Percentiles rank a stretch among this genome's conserved stretches.
These are phyloP conservation scores for Aphis craccivora DNA, from an alignment of 1,140 invertebrate genomes.

Conservation along the genomic window DNA sequence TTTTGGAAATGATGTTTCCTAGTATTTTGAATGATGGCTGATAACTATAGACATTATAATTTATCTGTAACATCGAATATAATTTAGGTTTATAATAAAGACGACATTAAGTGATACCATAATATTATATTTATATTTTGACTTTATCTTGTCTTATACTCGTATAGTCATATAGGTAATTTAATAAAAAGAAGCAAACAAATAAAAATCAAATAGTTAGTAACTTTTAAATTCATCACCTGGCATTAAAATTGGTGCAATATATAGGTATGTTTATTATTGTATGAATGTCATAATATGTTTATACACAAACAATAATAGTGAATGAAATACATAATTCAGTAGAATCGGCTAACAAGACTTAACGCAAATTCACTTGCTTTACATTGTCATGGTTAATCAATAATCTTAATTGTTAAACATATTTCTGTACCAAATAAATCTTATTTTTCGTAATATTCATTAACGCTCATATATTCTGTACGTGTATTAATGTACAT, in stretches of 20 bases:
- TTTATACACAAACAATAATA: not conserved
- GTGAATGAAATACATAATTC: not conserved
- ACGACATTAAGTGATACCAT: not conserved
- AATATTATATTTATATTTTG: too few relatives aligned
- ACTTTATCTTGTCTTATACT: too few relatives aligned
- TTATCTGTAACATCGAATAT: not conserved
- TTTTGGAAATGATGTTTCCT: not conserved
- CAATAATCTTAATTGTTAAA: conserved; percentile 8
- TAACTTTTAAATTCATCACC: not conserved
- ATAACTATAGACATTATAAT: not conserved
- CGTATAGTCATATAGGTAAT: not conserved
- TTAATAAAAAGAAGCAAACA: not conserved
- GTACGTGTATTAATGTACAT: not conserved
- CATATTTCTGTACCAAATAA: not conserved
- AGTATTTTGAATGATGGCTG: not conserved
- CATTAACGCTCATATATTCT: not conserved
- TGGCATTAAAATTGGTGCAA: not conserved
- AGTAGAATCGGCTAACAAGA: not conserved
- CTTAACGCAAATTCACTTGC: not conserved
- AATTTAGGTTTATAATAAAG: not conserved
- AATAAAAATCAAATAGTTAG: not conserved
- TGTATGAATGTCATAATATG: not conserved
- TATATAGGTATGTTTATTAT: not conserved
- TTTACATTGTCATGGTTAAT: not conserved
- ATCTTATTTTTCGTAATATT: not conserved